Evolutionary conservation across 2,113 vertebrate species (phyloP), one percentile per base, ranked within the genome.

Genomic region (Poeciliopsis retropinna): DNA sequence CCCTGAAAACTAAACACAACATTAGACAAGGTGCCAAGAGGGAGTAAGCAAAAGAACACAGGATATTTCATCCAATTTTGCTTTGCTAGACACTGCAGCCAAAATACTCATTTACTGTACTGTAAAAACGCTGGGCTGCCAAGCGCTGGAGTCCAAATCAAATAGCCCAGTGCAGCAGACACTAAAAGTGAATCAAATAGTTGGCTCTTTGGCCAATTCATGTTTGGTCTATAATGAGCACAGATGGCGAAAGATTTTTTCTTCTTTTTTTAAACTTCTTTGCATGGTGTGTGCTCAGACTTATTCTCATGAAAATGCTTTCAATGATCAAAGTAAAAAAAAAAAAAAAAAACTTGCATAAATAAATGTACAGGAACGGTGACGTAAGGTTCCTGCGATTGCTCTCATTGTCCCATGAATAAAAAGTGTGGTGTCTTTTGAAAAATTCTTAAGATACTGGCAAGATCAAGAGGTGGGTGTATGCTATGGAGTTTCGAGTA

Each of bases 91-190:
- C 34, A 5, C 54, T 64, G 71, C 83, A 83, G 87, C 89, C 85
- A 90, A 89, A 89, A 88, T 82, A 79, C 85, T 89, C 85, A 88
- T 91, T 91, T 91, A 88, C 85, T 88, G 82, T 91, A 88, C 85
- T 88, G 82, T 85, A 77, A 82, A 91, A 91, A 88, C 82, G 76
- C 47, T 0, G 0, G 64, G 66, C 70, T 89, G 88, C 87, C 87
- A 91, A 83, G 72, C 79, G 72, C 79, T 85, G 10, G 44, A 69
- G 77, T 89, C 86, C 83, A 90, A 88, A 90, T 92, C 85, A 80
- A 88, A 89, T 76, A 88, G 79, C 77, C 60, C 17, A 60, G 75
- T 71, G 60, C 79, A 74, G 82, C 85, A 82, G 83, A 85, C 73
- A 78, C 72, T 83, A 70, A 76, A 89, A 89, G 75, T 5, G 5